Conservation (phyloP, 2,797 vertebrate genomes). For the Megaceryle alcyon region DNA sequence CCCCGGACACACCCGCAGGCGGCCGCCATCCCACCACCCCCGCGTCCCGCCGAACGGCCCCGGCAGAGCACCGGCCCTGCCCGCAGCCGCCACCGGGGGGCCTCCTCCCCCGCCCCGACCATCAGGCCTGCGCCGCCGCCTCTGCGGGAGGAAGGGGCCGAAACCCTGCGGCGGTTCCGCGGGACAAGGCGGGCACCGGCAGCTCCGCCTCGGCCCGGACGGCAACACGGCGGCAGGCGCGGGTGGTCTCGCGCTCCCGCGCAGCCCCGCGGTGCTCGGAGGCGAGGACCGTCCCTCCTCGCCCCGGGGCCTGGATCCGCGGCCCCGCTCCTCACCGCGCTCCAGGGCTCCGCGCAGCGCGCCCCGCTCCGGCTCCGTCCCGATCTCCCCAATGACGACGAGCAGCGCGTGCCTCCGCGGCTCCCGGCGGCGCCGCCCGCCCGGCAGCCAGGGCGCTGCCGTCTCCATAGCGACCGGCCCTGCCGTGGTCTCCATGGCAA, state of each 20-base stretch:
- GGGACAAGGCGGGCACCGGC: neutral
- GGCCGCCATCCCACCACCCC: neutral
- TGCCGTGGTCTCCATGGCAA: conserved; percentile 91
- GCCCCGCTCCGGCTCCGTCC: conserved; percentile 83
- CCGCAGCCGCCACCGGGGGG: neutral
- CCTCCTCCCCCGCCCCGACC: neutral
- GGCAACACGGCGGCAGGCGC: neutral
- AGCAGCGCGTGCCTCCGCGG: conserved; percentile 82
- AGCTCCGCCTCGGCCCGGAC: neutral
- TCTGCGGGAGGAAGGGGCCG: no score
- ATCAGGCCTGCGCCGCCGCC: neutral
- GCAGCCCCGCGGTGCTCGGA: neutral
- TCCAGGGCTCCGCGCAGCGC: conserved; percentile 84
- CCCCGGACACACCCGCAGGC: no score
- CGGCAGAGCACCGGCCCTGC: neutral
- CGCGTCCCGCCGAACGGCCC: neutral
- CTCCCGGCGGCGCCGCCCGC: conserved; percentile 65
- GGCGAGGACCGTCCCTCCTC: neutral
- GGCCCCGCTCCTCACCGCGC: conserved; percentile 80
- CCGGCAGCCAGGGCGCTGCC: conserved; percentile 66
- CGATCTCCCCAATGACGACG: conserved; percentile 88
- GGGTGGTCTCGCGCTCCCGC: no score
- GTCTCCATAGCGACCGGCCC: conserved; percentile 90
- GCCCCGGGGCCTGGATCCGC: neutral
- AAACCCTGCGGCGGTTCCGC: neutral